Evolutionary conservation across 2,797 vertebrate genomes (phyloP).

Genomic region (Sebastolobus alascanus): DNA sequence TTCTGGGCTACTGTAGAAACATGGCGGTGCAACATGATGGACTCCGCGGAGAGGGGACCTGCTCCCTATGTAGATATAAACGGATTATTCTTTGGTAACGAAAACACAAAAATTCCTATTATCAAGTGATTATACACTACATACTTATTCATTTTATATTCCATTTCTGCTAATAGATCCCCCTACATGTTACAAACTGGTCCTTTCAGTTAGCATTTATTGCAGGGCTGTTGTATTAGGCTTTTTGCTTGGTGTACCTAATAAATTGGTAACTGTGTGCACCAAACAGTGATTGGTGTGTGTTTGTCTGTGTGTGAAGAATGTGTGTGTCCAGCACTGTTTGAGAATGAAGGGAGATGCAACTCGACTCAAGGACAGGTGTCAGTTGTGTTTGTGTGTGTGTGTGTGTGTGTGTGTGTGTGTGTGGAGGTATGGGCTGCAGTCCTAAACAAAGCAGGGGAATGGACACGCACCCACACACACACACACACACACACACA

Average conservation of each 20-base stretch:
- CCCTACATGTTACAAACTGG: too few species aligned
- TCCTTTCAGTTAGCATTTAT: neutral
- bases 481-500: conserved; percentile 57
- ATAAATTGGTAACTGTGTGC: neutral
- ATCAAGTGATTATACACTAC: too few species aligned
- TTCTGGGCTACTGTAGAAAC: too few species aligned
- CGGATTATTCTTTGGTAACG: too few species aligned
- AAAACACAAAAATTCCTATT: too few species aligned
- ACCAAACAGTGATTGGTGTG: neutral
- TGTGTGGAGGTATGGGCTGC: conserved; percentile 71
- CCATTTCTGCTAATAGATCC: too few species aligned
- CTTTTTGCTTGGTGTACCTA: neutral
- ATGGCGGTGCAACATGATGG: too few species aligned
- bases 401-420: conserved; percentile 36
- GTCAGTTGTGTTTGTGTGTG: conserved; percentile 55
- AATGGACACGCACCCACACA: conserved; percentile 58
- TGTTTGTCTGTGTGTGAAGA: conserved; percentile 17
- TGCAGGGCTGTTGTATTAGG: neutral
- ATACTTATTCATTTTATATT: too few species aligned
- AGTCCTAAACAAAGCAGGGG: conserved; percentile 67
- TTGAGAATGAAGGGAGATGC: conserved; percentile 43
- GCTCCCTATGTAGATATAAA: too few species aligned
- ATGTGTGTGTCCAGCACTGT: conserved; percentile 11
- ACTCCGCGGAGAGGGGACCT: too few species aligned
- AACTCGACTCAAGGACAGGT: conserved; percentile 72